Percentiles rank a stretch among this genome's conserved stretches.
Evolutionary conservation across 2,113 vertebrate species (phyloP).

Genomic region (Pyxicephalus adspersus): DNA sequence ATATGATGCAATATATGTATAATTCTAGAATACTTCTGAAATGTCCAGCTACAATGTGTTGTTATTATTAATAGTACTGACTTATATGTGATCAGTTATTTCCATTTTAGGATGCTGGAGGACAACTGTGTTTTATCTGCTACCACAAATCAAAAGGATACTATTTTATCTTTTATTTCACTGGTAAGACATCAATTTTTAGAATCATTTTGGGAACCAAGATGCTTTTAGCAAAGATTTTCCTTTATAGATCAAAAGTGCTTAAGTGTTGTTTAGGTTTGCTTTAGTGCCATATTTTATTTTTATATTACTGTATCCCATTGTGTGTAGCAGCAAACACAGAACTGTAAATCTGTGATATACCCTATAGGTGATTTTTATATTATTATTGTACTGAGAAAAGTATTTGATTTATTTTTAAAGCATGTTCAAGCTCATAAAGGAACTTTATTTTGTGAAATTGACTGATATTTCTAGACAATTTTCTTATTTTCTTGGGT

Average conservation of each 20-base stretch:
- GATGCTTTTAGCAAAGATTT: constrained; percentile 37
- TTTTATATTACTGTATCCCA: constrained; percentile 9
- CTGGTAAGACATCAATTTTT: constrained; percentile 22
- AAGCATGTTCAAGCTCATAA: not conserved
- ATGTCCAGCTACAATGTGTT: too few species aligned
- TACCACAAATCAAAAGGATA: constrained; percentile 3
- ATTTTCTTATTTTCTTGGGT: too few species aligned
- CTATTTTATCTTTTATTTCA: not conserved
- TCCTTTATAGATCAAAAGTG: constrained; percentile 22
- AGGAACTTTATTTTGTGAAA: too few species aligned
- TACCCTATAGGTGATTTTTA: not conserved
- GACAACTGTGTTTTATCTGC: not conserved
- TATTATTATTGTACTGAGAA: not conserved
- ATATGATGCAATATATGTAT: too few species aligned
- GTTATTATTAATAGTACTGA: too few species aligned
- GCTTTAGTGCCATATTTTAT: constrained; percentile 25
- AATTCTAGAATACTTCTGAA: too few species aligned
- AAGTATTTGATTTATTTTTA: constrained; percentile 6
- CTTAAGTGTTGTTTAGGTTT: constrained; percentile 17
- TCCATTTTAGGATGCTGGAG: too few species aligned
- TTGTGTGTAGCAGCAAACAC: not conserved
- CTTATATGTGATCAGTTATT: too few species aligned
- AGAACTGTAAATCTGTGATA: constrained; percentile 21
- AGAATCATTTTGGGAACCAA: constrained; percentile 21
- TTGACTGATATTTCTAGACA: too few species aligned